phyloP scores from a whole-genome alignment of 2,113 vertebrate species.

The Bubalus kerabau region DNA sequence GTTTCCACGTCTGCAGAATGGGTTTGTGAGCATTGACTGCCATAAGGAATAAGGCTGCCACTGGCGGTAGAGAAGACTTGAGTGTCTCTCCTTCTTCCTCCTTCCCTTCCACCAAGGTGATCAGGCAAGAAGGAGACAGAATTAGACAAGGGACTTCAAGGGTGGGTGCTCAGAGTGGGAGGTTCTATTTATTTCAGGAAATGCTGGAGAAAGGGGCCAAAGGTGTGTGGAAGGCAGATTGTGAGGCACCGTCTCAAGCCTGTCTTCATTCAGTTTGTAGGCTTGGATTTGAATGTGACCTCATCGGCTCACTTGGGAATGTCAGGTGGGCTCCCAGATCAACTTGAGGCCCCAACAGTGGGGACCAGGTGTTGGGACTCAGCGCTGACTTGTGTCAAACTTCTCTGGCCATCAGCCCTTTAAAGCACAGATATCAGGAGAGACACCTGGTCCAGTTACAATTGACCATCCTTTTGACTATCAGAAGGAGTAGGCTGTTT shows the following conservation, averaged over 20 bases:
- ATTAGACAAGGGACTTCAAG: background rate
- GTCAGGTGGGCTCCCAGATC: background rate
- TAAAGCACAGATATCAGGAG: background rate
- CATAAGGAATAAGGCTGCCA: too few species aligned
- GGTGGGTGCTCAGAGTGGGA: background rate
- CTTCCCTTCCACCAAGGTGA: background rate
- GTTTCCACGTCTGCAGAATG: background rate
- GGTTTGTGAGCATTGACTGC: background rate
- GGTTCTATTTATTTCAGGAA: background rate
- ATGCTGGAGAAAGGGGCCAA: background rate
- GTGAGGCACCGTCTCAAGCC: background rate
- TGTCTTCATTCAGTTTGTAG: background rate
- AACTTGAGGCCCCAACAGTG: background rate
- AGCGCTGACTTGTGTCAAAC: accelerated
- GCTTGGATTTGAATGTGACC: background rate
- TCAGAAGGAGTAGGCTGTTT: accelerated
- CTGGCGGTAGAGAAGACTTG: background rate
- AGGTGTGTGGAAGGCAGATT: background rate
- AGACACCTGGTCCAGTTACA: too few species aligned
- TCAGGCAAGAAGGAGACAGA: background rate
- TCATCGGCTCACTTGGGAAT: background rate
- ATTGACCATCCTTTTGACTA: background rate
- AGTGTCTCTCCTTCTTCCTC: background rate
- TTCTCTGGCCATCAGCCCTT: background rate
- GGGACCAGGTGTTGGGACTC: background rate